Evolutionary conservation across 1,140 invertebrate genomes (phyloP), one percentile per base, ranked within the genome.

Genomic region (Micrasema longulum): DNA sequence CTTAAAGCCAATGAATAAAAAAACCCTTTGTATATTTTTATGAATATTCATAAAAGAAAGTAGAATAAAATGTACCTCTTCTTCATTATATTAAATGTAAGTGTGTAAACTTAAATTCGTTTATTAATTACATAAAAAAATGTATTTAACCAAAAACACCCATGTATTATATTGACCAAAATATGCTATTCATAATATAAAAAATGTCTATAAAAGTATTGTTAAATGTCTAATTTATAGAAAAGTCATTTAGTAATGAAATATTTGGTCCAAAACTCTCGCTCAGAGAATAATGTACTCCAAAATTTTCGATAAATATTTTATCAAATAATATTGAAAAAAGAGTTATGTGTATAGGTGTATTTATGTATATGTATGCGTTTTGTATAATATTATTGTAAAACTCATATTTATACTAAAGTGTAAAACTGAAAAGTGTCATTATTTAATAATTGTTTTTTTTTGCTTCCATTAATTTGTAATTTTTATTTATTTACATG

Each of bases 231-330:
- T 20, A 22, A 45, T 14, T 31, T 31, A 35, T 53, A 22, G 12
- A 53, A 48, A 48, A 48, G 11, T 18, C 22, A 26, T 53, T 26
- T 23, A n/a, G 35, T 18, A 12, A 14, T 31, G n/a, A n/a, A 60
- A 20, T 60, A 12, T 41, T 60, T 41, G 55, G 55, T 60, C 55
- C 55, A 60, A 53, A 60, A n/a, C n/a, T n/a, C n/a, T n/a, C n/a
- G n/a, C n/a, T n/a, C n/a, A n/a, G n/a, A n/a, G n/a, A 41, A 26
- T 2, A 55, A 26, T 12, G 7, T 23, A 26, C 52, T 26, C 22
- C 26, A 55, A 55, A 11, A n/a, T 31, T 31, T 36, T 16, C 2
- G 23, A 10, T 12, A 6, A 55, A 60, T 10, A 41, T 60, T 41
- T 38, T n/a, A 10, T 20, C 10, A 12, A 9, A 55, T 55, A 36